These are phyloP conservation scores for Adelognathus sp. DNA, from an alignment of 2,888 invertebrate genomes.

Conservation along the genomic window DNA sequence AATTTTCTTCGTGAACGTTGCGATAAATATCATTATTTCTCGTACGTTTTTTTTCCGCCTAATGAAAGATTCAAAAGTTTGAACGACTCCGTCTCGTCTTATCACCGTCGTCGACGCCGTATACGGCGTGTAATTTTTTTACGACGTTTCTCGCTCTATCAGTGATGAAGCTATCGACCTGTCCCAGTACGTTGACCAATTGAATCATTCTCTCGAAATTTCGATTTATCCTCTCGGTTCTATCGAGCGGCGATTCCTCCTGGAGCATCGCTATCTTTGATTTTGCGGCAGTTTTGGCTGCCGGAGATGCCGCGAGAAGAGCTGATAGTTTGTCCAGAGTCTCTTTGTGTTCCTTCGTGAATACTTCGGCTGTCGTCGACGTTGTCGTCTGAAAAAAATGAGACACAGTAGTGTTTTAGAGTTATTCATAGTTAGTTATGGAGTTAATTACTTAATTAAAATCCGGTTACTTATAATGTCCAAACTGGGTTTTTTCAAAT, in stretches of 20 bases:
- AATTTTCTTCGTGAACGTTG: neutral
- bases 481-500: too few relatives aligned
- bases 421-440: neutral
- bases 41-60: neutral
- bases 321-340: constrained; percentile 61
- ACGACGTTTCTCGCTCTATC: constrained; percentile 80
- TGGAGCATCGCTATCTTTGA: constrained; percentile 48
- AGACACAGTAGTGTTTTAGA: too few relatives aligned
- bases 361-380: constrained; percentile 49
- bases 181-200: constrained; percentile 82
- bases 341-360: constrained; percentile 65
- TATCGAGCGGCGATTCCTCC: constrained; percentile 75
- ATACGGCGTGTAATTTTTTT: constrained; percentile 80
- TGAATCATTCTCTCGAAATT: constrained; percentile 82
- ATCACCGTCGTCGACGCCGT: constrained; percentile 78
- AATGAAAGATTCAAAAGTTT: constrained; percentile 28
- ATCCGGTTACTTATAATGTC: too few relatives aligned
- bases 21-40: neutral
- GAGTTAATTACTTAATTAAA: too few relatives aligned
- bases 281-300: neutral
- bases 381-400: constrained; percentile 25
- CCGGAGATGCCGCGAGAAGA: constrained; percentile 20
- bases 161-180: constrained; percentile 82
- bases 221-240: constrained; percentile 79
- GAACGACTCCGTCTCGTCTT: constrained; percentile 47